Conservation (phyloP, 2,888 invertebrate genomes). For the Lydus trimaculatus region DNA sequence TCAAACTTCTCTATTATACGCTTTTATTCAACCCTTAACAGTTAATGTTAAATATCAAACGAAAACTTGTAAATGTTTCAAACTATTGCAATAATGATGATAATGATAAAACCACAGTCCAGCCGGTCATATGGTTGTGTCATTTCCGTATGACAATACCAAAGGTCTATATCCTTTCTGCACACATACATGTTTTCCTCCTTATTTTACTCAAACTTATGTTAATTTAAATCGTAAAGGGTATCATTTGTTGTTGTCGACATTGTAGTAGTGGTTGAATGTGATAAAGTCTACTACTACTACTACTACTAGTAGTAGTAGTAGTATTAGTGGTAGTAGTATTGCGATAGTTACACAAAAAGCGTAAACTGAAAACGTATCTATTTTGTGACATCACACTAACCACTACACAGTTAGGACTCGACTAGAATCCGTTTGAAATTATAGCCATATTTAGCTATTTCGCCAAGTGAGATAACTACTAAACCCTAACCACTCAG, state of each 20-base stretch:
- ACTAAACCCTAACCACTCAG: not conserved
- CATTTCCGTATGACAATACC: constrained; percentile 4
- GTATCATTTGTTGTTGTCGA: not conserved
- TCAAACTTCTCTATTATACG: not conserved
- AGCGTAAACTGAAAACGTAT: constrained; percentile 7
- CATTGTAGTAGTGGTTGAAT: not conserved
- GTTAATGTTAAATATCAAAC: not conserved
- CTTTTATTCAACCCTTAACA: not conserved
- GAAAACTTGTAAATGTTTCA: not conserved
- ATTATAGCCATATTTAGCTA: constrained; percentile 9
- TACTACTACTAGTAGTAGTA: no score
- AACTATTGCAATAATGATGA: not conserved
- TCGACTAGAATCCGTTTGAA: constrained; percentile 1
- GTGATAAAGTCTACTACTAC: constrained; percentile 4
- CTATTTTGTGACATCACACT: not conserved
- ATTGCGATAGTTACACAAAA: not conserved
- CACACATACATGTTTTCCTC: no score
- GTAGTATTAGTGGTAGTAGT: not conserved
- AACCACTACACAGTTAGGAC: not conserved
- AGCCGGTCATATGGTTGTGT: not conserved
- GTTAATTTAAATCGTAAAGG: not conserved
- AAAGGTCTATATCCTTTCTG: not conserved
- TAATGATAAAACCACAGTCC: constrained; percentile 6
- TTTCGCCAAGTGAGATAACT: constrained; percentile 9
- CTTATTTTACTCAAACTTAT: not conserved